A percentile compares a stretch with the other conserved stretches of the same genome.
These are phyloP conservation scores for Girardinichthys multiradiatus DNA, from an alignment of 2,113 vertebrate species.

Conservation along the genomic window DNA sequence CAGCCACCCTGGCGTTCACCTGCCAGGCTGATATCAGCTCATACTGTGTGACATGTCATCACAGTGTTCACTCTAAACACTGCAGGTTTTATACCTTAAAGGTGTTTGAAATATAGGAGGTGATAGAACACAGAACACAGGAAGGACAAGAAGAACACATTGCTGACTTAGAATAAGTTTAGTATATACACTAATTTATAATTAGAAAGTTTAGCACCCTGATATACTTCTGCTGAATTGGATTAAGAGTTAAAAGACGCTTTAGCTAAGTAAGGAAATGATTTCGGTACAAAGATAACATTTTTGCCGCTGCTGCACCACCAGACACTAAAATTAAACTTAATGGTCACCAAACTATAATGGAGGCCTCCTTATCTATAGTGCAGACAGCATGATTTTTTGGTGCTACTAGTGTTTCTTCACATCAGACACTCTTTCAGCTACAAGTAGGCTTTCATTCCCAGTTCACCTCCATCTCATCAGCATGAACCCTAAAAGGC, in stretches of 20 bases:
- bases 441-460: conserved; percentile 6
- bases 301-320: too few species aligned
- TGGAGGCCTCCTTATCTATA: background rate
- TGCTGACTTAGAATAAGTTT: background rate
- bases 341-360: conserved; percentile 48
- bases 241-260: too few species aligned
- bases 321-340: conserved; percentile 12
- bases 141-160: background rate
- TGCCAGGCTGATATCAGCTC: conserved; percentile 30
- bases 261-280: conserved; percentile 5
- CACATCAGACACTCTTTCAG: background rate
- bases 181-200: background rate
- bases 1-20: conserved; percentile 11
- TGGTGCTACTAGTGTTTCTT: background rate
- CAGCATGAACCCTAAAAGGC: background rate
- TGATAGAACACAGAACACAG: background rate
- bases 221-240: background rate
- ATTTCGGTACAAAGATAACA: too few species aligned
- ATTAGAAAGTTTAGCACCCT: background rate
- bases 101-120: conserved; percentile 22
- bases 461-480: conserved; percentile 4
- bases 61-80: conserved; percentile 38
- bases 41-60: conserved; percentile 48
- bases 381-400: background rate
- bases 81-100: conserved; percentile 7